Evolutionary conservation across 1,140 invertebrate species (phyloP).

Genomic region (Schmidtea mediterranea): DNA sequence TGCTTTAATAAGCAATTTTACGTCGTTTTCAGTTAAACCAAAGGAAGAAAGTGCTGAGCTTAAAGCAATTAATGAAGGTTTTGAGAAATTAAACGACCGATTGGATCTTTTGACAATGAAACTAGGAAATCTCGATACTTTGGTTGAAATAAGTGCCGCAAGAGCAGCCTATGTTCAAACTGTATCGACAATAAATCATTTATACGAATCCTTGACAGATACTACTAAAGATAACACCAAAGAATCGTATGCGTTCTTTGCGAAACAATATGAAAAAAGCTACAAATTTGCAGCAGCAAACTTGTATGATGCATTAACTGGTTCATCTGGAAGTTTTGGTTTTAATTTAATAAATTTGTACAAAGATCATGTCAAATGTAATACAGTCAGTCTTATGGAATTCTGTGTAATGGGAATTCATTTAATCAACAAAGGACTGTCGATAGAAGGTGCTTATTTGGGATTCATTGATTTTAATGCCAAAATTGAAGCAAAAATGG

Average conservation of each 20-base stretch:
- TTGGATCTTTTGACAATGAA: not conserved
- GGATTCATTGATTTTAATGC: not conserved
- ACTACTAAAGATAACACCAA: not conserved
- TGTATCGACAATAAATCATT: not conserved
- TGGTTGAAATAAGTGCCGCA: not conserved
- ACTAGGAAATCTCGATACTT: not conserved
- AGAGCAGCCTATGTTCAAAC: not conserved
- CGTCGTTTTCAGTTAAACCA: not conserved
- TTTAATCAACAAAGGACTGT: not conserved
- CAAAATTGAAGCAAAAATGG: not conserved
- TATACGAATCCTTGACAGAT: not conserved
- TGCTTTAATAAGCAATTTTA: not conserved
- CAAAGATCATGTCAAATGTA: not conserved
- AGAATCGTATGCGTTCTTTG: not conserved
- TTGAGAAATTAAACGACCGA: constrained; percentile 1
- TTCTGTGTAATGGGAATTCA: not conserved
- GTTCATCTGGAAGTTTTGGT: not conserved
- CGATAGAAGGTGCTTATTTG: not conserved
- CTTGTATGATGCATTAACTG: not conserved
- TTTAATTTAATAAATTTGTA: not conserved
- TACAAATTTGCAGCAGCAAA: not conserved
- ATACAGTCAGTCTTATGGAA: not conserved
- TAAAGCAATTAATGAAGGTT: not conserved
- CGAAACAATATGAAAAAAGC: not conserved
- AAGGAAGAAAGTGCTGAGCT: not conserved